Evolutionary conservation across 2,888 invertebrate genomes (phyloP).

Genomic region (Bembecia ichneumoniformis): DNA sequence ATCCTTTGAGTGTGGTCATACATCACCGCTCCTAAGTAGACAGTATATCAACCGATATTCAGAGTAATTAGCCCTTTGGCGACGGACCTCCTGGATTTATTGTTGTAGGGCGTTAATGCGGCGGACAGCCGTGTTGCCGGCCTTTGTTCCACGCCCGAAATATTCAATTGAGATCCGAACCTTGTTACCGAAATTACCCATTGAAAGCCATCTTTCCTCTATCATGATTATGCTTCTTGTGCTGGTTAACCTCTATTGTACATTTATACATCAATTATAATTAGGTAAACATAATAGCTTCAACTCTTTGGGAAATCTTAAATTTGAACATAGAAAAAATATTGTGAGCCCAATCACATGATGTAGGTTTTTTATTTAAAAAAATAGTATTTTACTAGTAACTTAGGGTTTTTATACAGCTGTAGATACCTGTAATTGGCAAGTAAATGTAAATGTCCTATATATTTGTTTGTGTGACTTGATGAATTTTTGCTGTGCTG

Average conservation of each 20-base stretch:
- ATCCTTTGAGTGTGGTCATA: conserved; percentile 63
- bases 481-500: too few species aligned
- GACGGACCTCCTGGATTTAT: conserved; percentile 69
- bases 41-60: conserved; percentile 69
- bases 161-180: conserved; percentile 42
- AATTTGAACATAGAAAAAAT: too few species aligned
- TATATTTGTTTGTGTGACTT: too few species aligned
- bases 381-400: too few species aligned
- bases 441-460: too few species aligned
- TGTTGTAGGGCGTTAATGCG: conserved; percentile 65
- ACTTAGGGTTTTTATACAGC: too few species aligned
- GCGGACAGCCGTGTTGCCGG: conserved; percentile 64
- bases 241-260: background rate
- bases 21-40: conserved; percentile 69
- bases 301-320: too few species aligned
- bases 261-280: too few species aligned
- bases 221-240: background rate
- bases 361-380: too few species aligned
- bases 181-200: background rate
- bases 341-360: too few species aligned
- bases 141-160: conserved; percentile 58
- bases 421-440: too few species aligned
- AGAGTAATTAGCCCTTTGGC: conserved; percentile 70
- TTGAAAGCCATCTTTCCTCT: background rate
- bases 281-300: too few species aligned